These are phyloP conservation scores for Caenorhabditis panamensis DNA, from an alignment of 2,888 invertebrate genomes.

Conservation along the genomic window DNA sequence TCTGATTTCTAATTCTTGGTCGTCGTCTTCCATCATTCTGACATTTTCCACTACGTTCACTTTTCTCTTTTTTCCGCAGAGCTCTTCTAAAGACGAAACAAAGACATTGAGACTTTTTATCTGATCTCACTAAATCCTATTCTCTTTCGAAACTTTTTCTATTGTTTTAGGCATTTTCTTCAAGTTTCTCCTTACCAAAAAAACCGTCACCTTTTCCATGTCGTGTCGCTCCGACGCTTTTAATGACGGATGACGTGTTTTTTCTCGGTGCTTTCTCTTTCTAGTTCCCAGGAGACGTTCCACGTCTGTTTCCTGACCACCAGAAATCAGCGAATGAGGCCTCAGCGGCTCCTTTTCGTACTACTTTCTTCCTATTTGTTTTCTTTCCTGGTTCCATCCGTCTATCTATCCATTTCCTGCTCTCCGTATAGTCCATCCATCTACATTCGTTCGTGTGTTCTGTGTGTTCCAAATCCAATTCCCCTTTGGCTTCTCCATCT, in stretches of 20 bases:
- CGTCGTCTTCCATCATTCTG: not conserved
- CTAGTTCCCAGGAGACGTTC: conserved; percentile 10
- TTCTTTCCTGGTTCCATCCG: no score
- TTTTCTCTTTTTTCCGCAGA: not conserved
- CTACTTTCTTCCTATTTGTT: conserved; percentile 16
- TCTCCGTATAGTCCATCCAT: conserved; percentile 14
- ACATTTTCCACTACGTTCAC: not conserved
- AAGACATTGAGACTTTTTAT: not conserved
- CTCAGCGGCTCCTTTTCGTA: not conserved
- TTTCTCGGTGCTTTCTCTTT: not conserved
- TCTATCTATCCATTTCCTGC: not conserved
- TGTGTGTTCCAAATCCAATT: conserved; percentile 23
- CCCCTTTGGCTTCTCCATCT: conserved; percentile 11
- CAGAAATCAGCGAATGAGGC: conserved; percentile 15
- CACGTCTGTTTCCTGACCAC: conserved; percentile 8
- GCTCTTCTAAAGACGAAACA: not conserved
- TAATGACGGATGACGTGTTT: conserved; percentile 19
- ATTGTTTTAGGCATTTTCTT: not conserved
- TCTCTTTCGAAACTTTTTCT: not conserved
- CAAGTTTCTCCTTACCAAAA: not conserved
- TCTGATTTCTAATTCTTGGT: conserved; percentile 9
- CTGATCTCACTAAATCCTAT: not conserved
- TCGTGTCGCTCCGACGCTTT: conserved; percentile 1
- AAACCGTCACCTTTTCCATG: conserved; percentile 4
- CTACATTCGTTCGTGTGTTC: not conserved